Evolutionary conservation across 2,797 vertebrate species (phyloP), one percentile per base, ranked within the genome.

Genomic region (Malacoraja senta): DNA sequence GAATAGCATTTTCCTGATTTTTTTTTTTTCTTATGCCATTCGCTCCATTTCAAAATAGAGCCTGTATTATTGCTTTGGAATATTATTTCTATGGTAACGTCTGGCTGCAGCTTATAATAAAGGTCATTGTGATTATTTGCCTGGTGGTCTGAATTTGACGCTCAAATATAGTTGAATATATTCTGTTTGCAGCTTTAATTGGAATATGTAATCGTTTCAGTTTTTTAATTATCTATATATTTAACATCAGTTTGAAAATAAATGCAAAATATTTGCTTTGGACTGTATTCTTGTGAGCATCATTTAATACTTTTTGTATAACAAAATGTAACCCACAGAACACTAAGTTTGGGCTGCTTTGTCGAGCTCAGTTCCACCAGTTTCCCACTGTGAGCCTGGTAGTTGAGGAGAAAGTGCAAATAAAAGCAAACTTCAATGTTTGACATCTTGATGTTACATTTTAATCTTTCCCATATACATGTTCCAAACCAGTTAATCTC

Each of bases 81-180:
- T 90, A 68, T 68, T 71, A 65, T 91, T 91, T 91, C 86, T n/a
- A 91, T 71, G 32, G 86, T 65, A 91, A 65, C 86, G 71, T 38
- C n/a, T 71, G 86, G 32, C 61, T 71, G 9, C 1, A 0, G 86
- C 86, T 91, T 35, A 38, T 38, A 38, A 91, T 91, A 71, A 91
- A 91, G 86, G 65, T 91, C 86, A 65, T 65, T 68, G 19, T 91
- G n/a, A 24, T 8, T 35, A 68, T 71, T 71, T 91, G 32, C 86
- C n/a, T 1, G 9, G 32, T 29, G n/a, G 86, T 91, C 71, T 86
- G 35, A 53, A 91, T 35, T 38, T 91, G 29, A 71, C 71, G 29
- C 38, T 63, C 29, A 86, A 13, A 32, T 91, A 38, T 91, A 91
- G 32, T 71, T 90, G 86, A 68, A n/a, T 53, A 65, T 44, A n/a